Evolutionary conservation across 2,113 vertebrate genomes (phyloP).

Genomic region (Sprattus sprattus): DNA sequence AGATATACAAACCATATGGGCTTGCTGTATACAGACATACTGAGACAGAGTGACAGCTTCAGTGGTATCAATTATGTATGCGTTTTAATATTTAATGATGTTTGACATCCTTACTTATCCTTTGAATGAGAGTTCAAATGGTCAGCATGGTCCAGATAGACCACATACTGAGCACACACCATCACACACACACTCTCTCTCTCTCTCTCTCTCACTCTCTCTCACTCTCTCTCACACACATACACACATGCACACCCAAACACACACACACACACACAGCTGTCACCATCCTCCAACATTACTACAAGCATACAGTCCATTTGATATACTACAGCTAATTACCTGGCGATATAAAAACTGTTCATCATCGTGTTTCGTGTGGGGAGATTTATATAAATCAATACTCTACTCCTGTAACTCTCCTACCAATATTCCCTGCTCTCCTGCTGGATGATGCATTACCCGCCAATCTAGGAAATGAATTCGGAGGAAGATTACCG

Average conservation of each 20-base stretch:
- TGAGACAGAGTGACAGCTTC: slow-evolving; percentile 14
- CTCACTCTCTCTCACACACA: neutral
- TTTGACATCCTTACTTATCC: slow-evolving; percentile 17
- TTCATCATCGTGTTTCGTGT: neutral
- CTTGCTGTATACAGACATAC: neutral
- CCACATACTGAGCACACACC: slow-evolving; percentile 6
- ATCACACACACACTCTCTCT: neutral
- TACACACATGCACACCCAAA: neutral
- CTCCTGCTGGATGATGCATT: neutral
- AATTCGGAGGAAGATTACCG: neutral
- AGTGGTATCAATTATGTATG: slow-evolving; percentile 39
- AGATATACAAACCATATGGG: neutral
- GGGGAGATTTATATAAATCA: slow-evolving; percentile 2
- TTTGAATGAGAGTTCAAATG: slow-evolving; percentile 28
- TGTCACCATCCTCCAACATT: neutral
- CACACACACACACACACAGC: neutral
- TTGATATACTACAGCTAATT: slow-evolving; percentile 8
- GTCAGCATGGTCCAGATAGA: slow-evolving; percentile 29
- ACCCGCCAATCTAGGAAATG: neutral
- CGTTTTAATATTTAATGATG: slow-evolving; percentile 32
- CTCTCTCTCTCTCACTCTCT: too few species aligned
- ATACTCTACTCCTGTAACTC: neutral
- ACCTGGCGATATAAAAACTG: neutral
- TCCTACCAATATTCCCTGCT: neutral
- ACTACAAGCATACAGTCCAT: neutral